phyloP scores from a whole-genome alignment of 2,888 invertebrate species.

The Ennomos quercinarius region DNA sequence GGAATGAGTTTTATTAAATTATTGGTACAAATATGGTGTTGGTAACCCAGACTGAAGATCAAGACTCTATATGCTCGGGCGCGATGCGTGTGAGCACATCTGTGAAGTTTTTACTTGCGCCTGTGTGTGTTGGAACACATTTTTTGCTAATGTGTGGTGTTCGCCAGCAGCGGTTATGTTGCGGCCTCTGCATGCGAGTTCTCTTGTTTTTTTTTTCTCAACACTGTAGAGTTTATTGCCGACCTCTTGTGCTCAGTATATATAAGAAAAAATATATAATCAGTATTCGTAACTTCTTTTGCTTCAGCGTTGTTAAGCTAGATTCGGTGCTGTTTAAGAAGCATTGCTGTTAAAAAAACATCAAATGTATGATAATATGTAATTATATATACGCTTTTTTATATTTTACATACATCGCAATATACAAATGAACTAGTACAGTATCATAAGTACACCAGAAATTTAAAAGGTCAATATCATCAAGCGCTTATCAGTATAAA shows the following conservation, averaged over 20 bases:
- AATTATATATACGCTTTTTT: too few relatives aligned
- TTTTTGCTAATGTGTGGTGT: constrained; percentile 59
- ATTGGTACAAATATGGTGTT: constrained; percentile 15
- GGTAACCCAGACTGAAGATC: constrained; percentile 46
- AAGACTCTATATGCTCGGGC: constrained; percentile 62
- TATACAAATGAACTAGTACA: too few relatives aligned
- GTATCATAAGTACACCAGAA: constrained; percentile 10
- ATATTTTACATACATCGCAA: too few relatives aligned
- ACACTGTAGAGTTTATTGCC: constrained; percentile 47
- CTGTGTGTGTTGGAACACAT: constrained; percentile 56
- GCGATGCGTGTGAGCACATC: constrained; percentile 77
- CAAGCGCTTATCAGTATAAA: constrained; percentile 4
- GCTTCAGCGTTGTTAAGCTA: background rate
- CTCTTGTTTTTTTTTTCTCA: constrained; percentile 61
- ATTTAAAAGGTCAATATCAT: constrained; percentile 24
- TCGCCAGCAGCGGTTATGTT: constrained; percentile 54
- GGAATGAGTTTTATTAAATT: constrained; percentile 15
- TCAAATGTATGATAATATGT: background rate
- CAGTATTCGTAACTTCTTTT: constrained; percentile 8
- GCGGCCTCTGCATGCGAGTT: constrained; percentile 58
- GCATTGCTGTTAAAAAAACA: background rate
- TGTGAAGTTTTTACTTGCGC: constrained; percentile 65
- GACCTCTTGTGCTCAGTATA: constrained; percentile 32
- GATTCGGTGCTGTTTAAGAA: background rate
- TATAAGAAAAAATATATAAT: constrained; percentile 8